phyloP scores from a whole-genome alignment of 2,113 vertebrate species.

The Plecturocebus donacophilus region DNA sequence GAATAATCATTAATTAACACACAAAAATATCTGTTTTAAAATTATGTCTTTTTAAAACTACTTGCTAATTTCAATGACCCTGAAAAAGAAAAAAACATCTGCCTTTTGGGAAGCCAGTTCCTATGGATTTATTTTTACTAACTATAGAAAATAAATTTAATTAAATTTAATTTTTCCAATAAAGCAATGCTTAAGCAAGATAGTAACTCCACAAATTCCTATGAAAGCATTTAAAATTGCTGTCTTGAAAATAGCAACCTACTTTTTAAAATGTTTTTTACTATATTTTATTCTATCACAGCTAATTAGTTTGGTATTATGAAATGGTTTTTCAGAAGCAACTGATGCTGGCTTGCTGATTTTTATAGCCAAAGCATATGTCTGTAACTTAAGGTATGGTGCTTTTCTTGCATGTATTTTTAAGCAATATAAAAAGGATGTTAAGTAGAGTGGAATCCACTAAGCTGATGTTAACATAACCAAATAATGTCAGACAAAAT shows the following conservation, averaged over 20 bases:
- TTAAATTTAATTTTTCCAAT: slow-evolving; percentile 18
- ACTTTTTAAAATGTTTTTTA: background rate
- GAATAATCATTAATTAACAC: background rate
- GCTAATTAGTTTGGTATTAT: background rate
- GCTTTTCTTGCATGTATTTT: background rate
- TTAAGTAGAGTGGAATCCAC: background rate
- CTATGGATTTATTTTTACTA: background rate
- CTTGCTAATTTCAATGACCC: background rate
- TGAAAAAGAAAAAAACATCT: background rate
- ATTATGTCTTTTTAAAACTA: background rate
- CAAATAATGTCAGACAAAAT: background rate
- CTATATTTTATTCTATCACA: background rate
- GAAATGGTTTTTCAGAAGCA: background rate
- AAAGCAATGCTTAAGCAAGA: background rate
- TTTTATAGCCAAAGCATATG: background rate
- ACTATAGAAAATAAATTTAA: background rate
- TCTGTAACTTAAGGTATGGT: background rate
- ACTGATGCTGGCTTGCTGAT: background rate
- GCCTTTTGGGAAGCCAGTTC: background rate
- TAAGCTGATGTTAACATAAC: background rate
- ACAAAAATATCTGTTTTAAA: background rate
- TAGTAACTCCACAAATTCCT: background rate
- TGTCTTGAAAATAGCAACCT: background rate
- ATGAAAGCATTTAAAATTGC: background rate
- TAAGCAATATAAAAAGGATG: background rate